Conservation (phyloP, 2,797 vertebrate genomes). For the Scomberomorus guttatus region DNA sequence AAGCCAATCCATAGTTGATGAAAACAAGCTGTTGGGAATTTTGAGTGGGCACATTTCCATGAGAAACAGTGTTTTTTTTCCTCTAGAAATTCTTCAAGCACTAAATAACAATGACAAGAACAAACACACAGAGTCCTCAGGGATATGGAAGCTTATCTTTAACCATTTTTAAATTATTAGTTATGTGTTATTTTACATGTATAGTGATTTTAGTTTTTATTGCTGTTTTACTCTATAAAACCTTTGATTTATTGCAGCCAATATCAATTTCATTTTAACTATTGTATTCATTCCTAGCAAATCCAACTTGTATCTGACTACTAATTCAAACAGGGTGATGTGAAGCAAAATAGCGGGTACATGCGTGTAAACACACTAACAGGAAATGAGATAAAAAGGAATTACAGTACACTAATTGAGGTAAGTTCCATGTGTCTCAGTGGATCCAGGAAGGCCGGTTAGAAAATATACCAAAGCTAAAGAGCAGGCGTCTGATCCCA, state of each 20-base stretch:
- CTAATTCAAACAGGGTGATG: neutral
- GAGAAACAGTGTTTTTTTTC: conserved; percentile 40
- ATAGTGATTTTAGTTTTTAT: conserved; percentile 1
- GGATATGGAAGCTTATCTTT: conserved; percentile 50
- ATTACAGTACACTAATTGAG: conserved; percentile 57
- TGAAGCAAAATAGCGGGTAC: conserved; percentile 1
- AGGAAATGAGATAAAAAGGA: conserved; percentile 72
- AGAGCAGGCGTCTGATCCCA: conserved; percentile 4
- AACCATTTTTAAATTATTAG: conserved; percentile 41
- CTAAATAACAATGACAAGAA: conserved; percentile 64
- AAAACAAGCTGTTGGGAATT: conserved; percentile 52
- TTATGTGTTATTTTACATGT: conserved; percentile 19
- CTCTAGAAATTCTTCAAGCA: conserved; percentile 31
- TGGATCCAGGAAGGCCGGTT: conserved; percentile 37
- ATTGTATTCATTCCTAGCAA: neutral
- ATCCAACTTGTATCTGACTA: neutral
- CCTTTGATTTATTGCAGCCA: neutral
- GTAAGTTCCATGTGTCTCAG: conserved; percentile 36
- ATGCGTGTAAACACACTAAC: conserved; percentile 40
- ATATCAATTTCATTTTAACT: conserved; percentile 6
- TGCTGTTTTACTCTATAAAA: conserved; percentile 10
- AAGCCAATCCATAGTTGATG: conserved; percentile 14
- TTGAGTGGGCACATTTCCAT: conserved; percentile 25
- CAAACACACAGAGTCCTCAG: conserved; percentile 38
- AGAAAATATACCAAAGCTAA: conserved; percentile 4